Conservation (phyloP, 2,888 invertebrate species). For the Xylophagus ater region DNA sequence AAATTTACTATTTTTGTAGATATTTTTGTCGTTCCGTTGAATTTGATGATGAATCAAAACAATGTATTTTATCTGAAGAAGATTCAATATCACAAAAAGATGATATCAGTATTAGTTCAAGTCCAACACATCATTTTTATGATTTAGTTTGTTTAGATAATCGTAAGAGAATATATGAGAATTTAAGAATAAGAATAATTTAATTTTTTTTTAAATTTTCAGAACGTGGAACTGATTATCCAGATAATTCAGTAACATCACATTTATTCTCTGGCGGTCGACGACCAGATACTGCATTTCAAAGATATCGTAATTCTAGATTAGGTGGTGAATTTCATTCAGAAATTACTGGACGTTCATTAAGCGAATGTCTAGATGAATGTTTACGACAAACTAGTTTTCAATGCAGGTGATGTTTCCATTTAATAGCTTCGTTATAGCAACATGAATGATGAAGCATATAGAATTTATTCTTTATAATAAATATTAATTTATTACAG, state of each 20-base stretch:
- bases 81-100: slow-evolving; percentile 83
- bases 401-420: slow-evolving; percentile 62
- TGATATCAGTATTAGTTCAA: slow-evolving; percentile 73
- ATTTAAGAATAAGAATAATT: background rate
- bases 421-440: too few relatives aligned
- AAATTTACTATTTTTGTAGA: slow-evolving; percentile 31
- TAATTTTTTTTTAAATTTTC: slow-evolving; percentile 35
- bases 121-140: slow-evolving; percentile 77
- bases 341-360: slow-evolving; percentile 74
- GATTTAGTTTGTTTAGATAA: slow-evolving; percentile 82
- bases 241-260: slow-evolving; percentile 75
- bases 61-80: slow-evolving; percentile 83
- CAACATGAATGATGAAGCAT: too few relatives aligned
- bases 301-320: slow-evolving; percentile 69
- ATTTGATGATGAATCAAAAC: slow-evolving; percentile 75
- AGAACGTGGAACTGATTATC: slow-evolving; percentile 82
- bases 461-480: too few relatives aligned
- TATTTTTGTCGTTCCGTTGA: slow-evolving; percentile 82
- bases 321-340: slow-evolving; percentile 82
- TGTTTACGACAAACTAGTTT: slow-evolving; percentile 81
- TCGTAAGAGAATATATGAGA: too few relatives aligned
- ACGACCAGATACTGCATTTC: slow-evolving; percentile 77
- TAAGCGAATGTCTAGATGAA: slow-evolving; percentile 84
- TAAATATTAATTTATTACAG: slow-evolving; percentile 33
- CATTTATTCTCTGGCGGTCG: slow-evolving; percentile 73